A percentile compares a stretch with the other conserved stretches of the same genome.
These are phyloP conservation scores for Dendrocopos noguchii DNA, from an alignment of 2,113 vertebrate genomes.

Conservation along the genomic window DNA sequence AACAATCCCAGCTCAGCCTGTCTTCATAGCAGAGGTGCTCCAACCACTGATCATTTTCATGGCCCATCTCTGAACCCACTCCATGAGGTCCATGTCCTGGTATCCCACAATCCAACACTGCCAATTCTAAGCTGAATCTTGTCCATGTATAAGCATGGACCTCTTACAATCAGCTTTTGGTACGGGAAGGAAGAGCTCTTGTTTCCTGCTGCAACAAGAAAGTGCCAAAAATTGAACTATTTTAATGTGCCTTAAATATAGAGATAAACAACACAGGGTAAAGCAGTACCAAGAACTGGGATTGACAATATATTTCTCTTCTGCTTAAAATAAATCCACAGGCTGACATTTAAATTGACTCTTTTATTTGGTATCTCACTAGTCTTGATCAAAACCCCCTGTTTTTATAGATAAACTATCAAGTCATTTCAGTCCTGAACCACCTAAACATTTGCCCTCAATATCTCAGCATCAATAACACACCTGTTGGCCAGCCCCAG, in stretches of 20 bases:
- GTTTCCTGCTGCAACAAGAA: background rate
- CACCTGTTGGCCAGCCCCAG: background rate
- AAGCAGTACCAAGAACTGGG: background rate
- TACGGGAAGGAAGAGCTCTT: background rate
- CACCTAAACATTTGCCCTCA: background rate
- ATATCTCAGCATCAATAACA: background rate
- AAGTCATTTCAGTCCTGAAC: background rate
- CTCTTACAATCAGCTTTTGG: background rate
- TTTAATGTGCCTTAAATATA: background rate
- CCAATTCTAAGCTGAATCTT: background rate
- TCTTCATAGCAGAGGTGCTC: too few species aligned
- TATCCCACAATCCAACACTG: background rate
- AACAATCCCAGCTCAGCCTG: too few species aligned
- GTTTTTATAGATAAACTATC: background rate
- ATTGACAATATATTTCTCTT: background rate
- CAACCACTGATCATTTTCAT: too few species aligned
- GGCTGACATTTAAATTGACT: constrained; percentile 19
- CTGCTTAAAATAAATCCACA: background rate
- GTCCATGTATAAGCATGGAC: background rate
- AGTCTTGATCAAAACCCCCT: background rate
- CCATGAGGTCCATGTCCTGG: background rate
- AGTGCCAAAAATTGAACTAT: background rate
- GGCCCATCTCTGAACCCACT: too few species aligned
- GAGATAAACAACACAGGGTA: background rate
- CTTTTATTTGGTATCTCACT: background rate